These are phyloP conservation scores for Latrodectus geometricus DNA, from an alignment of 1,140 invertebrate genomes.

Conservation along the genomic window DNA sequence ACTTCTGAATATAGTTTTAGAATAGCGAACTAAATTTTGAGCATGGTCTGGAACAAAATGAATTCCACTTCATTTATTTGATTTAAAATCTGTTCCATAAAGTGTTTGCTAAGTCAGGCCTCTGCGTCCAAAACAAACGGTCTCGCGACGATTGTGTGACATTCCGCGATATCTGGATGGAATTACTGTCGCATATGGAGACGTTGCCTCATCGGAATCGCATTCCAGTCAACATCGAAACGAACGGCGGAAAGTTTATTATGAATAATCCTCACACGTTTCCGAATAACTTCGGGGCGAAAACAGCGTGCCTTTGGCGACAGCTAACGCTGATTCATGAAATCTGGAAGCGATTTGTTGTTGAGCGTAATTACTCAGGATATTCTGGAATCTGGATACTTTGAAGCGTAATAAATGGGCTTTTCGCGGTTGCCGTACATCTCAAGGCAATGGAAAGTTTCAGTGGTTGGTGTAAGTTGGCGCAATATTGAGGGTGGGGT, in stretches of 20 bases:
- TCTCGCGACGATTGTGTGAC: neutral
- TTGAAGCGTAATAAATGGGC: conserved; percentile 28
- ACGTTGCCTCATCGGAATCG: neutral
- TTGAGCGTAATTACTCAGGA: conserved; percentile 45
- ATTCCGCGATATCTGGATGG: conserved; percentile 9
- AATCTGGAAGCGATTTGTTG: conserved; percentile 53
- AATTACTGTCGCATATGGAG: conserved; percentile 4
- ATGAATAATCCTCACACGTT: conserved; percentile 23
- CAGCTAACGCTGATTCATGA: conserved; percentile 43
- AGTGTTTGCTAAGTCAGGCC: too few species aligned
- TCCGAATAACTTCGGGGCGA: neutral
- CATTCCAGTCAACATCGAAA: neutral
- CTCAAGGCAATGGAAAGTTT: neutral
- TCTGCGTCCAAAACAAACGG: neutral
- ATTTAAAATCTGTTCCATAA: too few species aligned
- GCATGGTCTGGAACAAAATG: too few species aligned
- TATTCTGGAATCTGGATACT: conserved; percentile 37
- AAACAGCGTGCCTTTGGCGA: conserved; percentile 2
- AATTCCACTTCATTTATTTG: too few species aligned
- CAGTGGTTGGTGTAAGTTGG: neutral
- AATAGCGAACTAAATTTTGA: too few species aligned
- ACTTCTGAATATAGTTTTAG: too few species aligned
- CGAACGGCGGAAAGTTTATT: conserved; percentile 14
- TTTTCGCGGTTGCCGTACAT: neutral
- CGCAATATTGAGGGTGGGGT: neutral